Base-by-base conservation (phyloP, 2,797 vertebrate species). In the Eleutherodactylus coqui region DNA sequence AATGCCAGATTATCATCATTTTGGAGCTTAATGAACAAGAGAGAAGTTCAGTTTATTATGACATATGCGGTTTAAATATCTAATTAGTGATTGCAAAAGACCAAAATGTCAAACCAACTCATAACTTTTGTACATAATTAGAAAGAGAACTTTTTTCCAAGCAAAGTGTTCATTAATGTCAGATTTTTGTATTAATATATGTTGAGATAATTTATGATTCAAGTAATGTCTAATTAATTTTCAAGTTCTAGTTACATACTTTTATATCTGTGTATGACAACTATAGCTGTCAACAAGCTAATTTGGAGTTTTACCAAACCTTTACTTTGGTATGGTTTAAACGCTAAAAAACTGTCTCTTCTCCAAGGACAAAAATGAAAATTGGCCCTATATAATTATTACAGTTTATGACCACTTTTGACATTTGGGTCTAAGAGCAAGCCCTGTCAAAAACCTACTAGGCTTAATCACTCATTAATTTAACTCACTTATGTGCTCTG, bases 11-110 rank as follows among this genome's bases (percentile, higher is more conserved):
- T 47, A 84, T 78, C 86, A 88, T 3, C 60, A 85, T 85, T 88
- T 32, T 88, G 11, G 34, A 86, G 88, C 79, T 87, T 91, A 92
- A 92, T 90, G 91, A 92, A 21, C 77, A 82, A 64, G 84, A 73
- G 36, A 88, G 67, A 88, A 88, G 21, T 45, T 79, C 87, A 79
- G 88, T 91, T 91, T 84, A 90, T 87, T 81, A 87, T 87, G 69
- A 84, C 58, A 84, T 84, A 84, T 84, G 76, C 76, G 67, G 82
- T 87, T 84, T 87, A 84, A 87, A 84, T 79, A 75, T 80, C 86
- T 87, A 87, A 87, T 87, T 87, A 87, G 86, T 79, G 82, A 75
- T 72, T 75, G 82, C 70, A 84, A 81, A 87, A 84, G 77, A 87
- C 86, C 69, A 87, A 87, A 87, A 87, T 87, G 86, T 84, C 86